A percentile compares a stretch with the other conserved stretches of the same genome.
phyloP scores from a whole-genome alignment of 1,140 invertebrate genomes.

The Bombus cullumanus region DNA sequence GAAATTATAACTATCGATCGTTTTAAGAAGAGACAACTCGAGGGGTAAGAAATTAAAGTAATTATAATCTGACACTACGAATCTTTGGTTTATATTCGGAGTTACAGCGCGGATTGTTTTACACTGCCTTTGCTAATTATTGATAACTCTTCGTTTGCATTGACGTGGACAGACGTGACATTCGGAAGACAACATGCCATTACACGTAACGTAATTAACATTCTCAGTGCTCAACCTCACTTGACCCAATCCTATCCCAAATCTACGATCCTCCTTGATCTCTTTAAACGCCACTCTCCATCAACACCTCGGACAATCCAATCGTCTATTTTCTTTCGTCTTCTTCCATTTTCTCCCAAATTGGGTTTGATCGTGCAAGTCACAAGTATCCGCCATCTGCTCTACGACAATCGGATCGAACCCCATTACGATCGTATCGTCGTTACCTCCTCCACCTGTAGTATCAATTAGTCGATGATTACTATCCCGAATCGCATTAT shows the following conservation, averaged over 20 bases:
- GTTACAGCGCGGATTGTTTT: too few relatives aligned
- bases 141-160: neutral
- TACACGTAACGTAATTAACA: too few relatives aligned
- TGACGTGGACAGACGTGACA: neutral
- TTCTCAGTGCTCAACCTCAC: neutral
- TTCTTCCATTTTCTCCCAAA: slow-evolving; percentile 1
- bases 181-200: too few relatives aligned
- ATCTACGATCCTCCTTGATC: neutral
- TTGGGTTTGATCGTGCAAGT: slow-evolving; percentile 13
- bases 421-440: slow-evolving; percentile 14
- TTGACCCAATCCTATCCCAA: neutral
- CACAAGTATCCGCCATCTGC: too few relatives aligned
- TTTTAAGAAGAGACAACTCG: too few relatives aligned
- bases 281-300: neutral
- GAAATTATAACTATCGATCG: too few relatives aligned
- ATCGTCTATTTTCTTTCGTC: neutral
- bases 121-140: neutral
- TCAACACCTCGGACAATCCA: neutral
- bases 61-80: too few relatives aligned
- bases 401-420: neutral
- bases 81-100: too few relatives aligned
- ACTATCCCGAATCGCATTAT: slow-evolving; percentile 21
- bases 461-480: slow-evolving; percentile 47
- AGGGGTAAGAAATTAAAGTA: too few relatives aligned
- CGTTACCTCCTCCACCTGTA: slow-evolving; percentile 22